Evolutionary conservation across 2,113 vertebrate genomes (phyloP), one percentile per base, ranked within the genome.

Genomic region (Benthochromis sp.): DNA sequence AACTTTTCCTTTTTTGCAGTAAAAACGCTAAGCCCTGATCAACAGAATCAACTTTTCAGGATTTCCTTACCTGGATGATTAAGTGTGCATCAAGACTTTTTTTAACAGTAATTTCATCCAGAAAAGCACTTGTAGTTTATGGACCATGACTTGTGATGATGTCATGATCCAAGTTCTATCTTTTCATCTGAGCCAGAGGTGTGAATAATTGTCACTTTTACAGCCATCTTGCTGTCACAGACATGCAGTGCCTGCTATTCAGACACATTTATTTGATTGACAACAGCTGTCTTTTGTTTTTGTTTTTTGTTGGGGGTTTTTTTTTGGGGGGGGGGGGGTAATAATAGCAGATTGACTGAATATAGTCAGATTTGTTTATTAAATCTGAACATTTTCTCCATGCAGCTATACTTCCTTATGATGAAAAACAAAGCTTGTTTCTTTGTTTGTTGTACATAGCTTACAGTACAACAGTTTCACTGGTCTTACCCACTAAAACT

Each of bases 261-360:
- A 24, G 3, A 6, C n/a, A 43, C 66, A 71, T 43, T 40, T 4
- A 40, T 71, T 43, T 71, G 66, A 71, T 14, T 71, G 11, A 43
- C 38, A 71, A 6, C n/a, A 14, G 63, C 63, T 40, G 1, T 69
- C n/a, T 43, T 59, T 59, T 59, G 55, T 57, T 57, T 16, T 29
- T 29, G 54, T 29, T 57, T 29, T 8, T 55, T 1, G 11, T 13
- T 27, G 10, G 52, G 8, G 0, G 0, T 1, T 3, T 19, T 50
- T 3, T 7, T 4, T 16, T 4, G 1, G 8, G 50, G 1, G 8
- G 47, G 7, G 45, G 43, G 12, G 11, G 3, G 2, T 31, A 17
- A 61, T 61, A 16, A 31, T 29, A 19, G 29, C 29, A 63, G 61
- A n/a, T 36, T 36, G 17, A n/a, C 31, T 66, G 3, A 36, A 71